Conservation (phyloP, 2,797 vertebrate species). For the Danio jaintianensis region DNA sequence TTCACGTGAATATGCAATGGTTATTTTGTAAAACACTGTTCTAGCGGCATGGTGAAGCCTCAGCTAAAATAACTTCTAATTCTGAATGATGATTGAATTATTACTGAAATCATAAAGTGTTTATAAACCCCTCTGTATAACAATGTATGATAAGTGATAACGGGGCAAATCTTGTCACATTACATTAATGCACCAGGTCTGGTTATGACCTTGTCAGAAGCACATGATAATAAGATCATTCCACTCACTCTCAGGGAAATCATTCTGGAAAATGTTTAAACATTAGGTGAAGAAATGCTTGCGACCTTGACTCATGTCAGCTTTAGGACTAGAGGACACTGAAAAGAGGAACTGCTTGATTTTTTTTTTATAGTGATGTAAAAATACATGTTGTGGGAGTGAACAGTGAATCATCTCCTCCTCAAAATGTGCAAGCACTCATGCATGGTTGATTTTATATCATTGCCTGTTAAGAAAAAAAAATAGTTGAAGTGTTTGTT, state of each 20-base stretch:
- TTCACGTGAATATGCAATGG: too few relatives aligned
- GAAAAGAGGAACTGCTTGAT: neutral
- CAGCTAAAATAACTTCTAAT: too few relatives aligned
- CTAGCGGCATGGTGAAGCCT: too few relatives aligned
- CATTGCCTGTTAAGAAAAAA: too few relatives aligned
- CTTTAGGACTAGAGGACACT: conserved; percentile 2
- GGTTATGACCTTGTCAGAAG: conserved; percentile 4
- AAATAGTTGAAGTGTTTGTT: neutral
- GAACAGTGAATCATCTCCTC: neutral
- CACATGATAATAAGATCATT: neutral
- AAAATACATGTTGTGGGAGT: neutral
- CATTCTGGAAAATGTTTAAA: conserved; percentile 22
- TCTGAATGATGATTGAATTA: too few relatives aligned
- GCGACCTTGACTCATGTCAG: conserved; percentile 31
- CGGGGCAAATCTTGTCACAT: neutral
- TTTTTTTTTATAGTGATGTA: neutral
- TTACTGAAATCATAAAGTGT: too few relatives aligned
- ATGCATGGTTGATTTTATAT: neutral
- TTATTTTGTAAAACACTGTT: too few relatives aligned
- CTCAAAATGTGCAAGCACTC: neutral
- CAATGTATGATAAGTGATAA: too few relatives aligned
- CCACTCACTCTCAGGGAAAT: neutral
- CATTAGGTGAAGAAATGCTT: conserved; percentile 23
- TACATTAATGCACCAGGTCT: neutral
- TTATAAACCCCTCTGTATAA: too few relatives aligned